Evolutionary conservation across 2,888 invertebrate genomes (phyloP).

Genomic region (Ectemnius cavifrons): DNA sequence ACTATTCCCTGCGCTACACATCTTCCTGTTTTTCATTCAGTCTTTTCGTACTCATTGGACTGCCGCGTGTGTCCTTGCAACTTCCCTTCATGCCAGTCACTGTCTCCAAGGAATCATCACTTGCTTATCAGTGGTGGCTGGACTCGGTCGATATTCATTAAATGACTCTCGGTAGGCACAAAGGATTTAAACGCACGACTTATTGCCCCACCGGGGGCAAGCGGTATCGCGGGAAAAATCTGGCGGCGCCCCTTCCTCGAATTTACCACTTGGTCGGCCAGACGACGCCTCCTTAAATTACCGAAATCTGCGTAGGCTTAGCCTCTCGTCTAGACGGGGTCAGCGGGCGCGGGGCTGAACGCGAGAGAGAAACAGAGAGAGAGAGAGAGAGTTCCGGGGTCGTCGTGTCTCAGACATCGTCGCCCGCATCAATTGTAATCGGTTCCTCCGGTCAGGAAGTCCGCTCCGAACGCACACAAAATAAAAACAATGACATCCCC

Average conservation of each 20-base stretch:
- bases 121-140: no score
- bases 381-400: neutral
- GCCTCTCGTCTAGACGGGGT: slow-evolving; percentile 31
- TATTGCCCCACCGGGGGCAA: no score
- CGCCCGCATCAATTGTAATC: slow-evolving; percentile 5
- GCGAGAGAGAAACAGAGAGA: no score
- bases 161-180: no score
- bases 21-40: no score
- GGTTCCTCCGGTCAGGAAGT: neutral
- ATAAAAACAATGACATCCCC: neutral
- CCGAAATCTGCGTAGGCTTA: slow-evolving; percentile 40
- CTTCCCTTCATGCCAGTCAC: no score
- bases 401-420: neutral
- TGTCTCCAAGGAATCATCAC: no score
- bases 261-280: slow-evolving; percentile 54
- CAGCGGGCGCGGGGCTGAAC: neutral
- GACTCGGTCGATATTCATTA: no score
- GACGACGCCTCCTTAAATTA: slow-evolving; percentile 58
- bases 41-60: no score
- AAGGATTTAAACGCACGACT: no score
- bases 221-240: neutral
- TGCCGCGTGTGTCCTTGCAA: no score
- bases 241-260: slow-evolving; percentile 25
- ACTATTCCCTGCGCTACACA: no score
- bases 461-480: neutral